Base-by-base conservation (phyloP, 2,888 invertebrate genomes). In the Colostygia pectinataria region DNA sequence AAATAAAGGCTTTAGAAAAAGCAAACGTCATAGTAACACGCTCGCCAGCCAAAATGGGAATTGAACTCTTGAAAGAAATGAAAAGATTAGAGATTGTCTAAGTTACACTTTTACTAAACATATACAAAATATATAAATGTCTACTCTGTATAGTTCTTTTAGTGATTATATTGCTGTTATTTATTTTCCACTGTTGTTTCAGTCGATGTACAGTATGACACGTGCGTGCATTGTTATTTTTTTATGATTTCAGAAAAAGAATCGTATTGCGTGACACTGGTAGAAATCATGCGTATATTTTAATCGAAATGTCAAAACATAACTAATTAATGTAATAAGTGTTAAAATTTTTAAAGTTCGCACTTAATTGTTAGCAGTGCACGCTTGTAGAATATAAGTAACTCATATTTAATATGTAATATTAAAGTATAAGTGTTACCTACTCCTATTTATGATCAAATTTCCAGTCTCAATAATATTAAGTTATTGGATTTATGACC, bases 21-120 rank as follows among this genome's bases (percentile, higher is more conserved):
- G 98, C 98, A 59, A 97, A 97, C 65, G 99, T 98, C 13, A 94
- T 97, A 70, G 98, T 99, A 7, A 97, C 98, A 25, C 95, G 95
- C 85, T 98, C 98, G 63, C 99, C 98, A 8, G 99, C 99, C 57
- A 96, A 98, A 90, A 97, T 99, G 96, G 99, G 99, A 39, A 93
- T 92, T 46, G 95, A 96, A 82, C 92, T 99, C 67, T 85, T 94
- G 63, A 96, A 97, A 90, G 97, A 96, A 91, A 97, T 97, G 97
- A 94, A 95, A 78, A 93, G 95, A 84, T 91, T 94, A 83, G 94
- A 93, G 68, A 82, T 93, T 66, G 83, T 91, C 66, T 93, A 92
- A 59, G 36, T 29, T 24, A 56, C 55, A 50, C 51, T 55, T 60
- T 60, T 59, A 63, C 51, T 33, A 46, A 28, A 32, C 32, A 50